Conservation (phyloP, 2,797 vertebrate genomes). For the Aselliscus stoliczkanus region DNA sequence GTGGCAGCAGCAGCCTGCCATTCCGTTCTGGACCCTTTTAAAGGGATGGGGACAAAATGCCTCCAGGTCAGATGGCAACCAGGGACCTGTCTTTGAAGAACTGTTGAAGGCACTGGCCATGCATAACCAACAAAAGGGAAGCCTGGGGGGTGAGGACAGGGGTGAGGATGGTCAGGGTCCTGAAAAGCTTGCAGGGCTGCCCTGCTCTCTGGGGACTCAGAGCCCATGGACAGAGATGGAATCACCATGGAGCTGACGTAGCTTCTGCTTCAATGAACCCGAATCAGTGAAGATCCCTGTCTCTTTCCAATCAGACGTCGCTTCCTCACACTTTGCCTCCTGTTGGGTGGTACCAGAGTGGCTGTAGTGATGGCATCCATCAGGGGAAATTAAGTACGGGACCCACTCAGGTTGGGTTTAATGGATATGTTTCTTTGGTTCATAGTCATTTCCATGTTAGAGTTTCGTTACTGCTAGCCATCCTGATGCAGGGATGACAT, state of each 20-base stretch:
- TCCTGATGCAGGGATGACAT: background rate
- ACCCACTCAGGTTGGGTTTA: background rate
- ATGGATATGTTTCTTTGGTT: background rate
- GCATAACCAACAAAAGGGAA: background rate
- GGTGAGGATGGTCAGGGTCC: background rate
- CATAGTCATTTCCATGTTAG: background rate
- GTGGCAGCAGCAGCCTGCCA: background rate
- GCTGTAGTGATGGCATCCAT: background rate
- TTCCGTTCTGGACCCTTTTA: background rate
- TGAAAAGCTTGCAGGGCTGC: background rate
- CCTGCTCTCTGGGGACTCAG: background rate
- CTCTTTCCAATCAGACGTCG: background rate
- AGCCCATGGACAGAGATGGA: no score
- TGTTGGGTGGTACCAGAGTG: background rate
- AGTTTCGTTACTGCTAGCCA: background rate
- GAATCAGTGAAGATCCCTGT: background rate
- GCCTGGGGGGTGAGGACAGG: no score
- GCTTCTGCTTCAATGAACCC: background rate
- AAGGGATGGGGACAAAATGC: background rate
- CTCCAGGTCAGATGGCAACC: background rate
- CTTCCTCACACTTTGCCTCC: background rate
- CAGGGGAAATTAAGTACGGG: background rate
- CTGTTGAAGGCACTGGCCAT: background rate
- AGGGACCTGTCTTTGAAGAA: background rate
- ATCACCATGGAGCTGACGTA: rapidly evolving